phyloP scores from a whole-genome alignment of 2,888 invertebrate species.

The Ephialtes manifestator region DNA sequence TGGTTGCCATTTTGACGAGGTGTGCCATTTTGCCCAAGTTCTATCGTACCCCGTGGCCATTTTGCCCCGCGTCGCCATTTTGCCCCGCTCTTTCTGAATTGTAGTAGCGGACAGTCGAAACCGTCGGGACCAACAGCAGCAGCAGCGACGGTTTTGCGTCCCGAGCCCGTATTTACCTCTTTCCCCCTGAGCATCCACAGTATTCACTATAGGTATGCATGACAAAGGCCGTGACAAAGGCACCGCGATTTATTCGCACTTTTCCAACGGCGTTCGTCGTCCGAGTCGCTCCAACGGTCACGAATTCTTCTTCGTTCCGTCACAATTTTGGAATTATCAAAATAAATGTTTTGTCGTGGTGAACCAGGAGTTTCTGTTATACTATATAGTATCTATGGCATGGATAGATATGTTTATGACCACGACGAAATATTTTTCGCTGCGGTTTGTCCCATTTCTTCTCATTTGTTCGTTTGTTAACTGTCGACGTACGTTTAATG shows the following conservation, averaged over 20 bases:
- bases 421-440: not conserved
- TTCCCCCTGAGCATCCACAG: conserved; percentile 17
- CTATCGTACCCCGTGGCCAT: no score
- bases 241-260: conserved; percentile 85
- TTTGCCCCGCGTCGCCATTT: no score
- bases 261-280: conserved; percentile 77
- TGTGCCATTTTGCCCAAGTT: no score
- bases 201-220: conserved; percentile 38
- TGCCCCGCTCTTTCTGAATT: no score
- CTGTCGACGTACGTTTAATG: not conserved
- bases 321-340: conserved; percentile 84
- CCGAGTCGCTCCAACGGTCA: conserved; percentile 70
- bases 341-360: conserved; percentile 80
- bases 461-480: conserved; percentile 8
- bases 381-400: not conserved
- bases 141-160: conserved; percentile 28
- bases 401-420: not conserved
- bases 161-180: not conserved
- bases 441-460: conserved; percentile 6
- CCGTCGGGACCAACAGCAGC: conserved; percentile 23
- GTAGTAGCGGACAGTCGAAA: conserved; percentile 47
- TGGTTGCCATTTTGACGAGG: no score
- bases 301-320: conserved; percentile 85
- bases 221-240: conserved; percentile 79
- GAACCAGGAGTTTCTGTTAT: not conserved